These are phyloP conservation scores for Empidonax alnorum DNA, from an alignment of 2,113 vertebrate species.

Conservation along the genomic window DNA sequence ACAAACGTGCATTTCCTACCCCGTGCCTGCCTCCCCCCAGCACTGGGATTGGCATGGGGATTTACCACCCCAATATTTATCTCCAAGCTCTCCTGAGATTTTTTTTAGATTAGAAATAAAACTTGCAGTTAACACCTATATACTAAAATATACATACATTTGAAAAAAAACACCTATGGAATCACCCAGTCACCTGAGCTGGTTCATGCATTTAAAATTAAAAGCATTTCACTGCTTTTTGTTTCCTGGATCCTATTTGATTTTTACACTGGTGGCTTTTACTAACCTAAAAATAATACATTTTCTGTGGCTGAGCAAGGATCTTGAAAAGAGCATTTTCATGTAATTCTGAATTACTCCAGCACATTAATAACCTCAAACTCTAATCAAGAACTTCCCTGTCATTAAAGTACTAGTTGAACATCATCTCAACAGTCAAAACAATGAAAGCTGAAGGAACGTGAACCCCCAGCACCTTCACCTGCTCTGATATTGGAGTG, in stretches of 20 bases:
- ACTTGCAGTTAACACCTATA: neutral
- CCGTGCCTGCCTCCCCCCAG: fast-evolving
- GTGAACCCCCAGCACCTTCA: neutral
- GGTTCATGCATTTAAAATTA: neutral
- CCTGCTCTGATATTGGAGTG: fast-evolving
- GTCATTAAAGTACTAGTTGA: neutral
- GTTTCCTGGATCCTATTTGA: neutral
- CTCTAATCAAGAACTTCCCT: neutral
- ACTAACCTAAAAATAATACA: neutral
- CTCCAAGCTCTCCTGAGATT: neutral
- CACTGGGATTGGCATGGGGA: no score
- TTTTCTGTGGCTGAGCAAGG: neutral
- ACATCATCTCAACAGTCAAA: neutral
- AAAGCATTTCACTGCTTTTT: neutral
- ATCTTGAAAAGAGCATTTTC: neutral
- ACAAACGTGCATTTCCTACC: fast-evolving
- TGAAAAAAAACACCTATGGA: neutral
- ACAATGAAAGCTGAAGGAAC: neutral
- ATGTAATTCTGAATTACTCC: neutral
- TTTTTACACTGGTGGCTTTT: neutral
- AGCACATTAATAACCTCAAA: neutral
- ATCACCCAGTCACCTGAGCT: neutral
- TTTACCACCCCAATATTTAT: neutral
- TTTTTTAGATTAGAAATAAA: neutral
- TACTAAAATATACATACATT: neutral